A percentile compares a stretch with the other conserved stretches of the same genome.
Conservation (phyloP, 2,113 vertebrate species). For the Dascyllus trimaculatus region DNA sequence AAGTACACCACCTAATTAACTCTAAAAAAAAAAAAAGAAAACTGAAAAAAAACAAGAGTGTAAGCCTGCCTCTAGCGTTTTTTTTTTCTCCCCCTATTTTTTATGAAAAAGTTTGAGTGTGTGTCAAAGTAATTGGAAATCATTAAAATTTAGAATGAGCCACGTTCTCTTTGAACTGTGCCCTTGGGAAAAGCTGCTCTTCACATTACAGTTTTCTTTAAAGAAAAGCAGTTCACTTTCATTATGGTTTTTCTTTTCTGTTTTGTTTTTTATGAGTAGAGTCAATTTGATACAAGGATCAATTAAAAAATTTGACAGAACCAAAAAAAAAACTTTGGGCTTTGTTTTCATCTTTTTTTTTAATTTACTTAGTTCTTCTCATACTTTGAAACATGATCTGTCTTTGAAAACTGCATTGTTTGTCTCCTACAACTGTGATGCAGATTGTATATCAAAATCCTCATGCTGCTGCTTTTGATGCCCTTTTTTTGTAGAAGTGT, state of each 20-base stretch:
- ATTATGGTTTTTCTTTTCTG: conserved; percentile 8
- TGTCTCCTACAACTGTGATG: background rate
- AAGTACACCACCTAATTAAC: conserved; percentile 65
- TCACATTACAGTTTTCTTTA: conserved; percentile 38
- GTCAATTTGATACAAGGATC: conserved; percentile 22
- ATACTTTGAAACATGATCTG: background rate
- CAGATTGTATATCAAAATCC: background rate
- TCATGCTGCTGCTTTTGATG: background rate
- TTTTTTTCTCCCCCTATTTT: conserved; percentile 55
- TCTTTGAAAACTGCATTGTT: background rate
- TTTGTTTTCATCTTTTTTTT: background rate
- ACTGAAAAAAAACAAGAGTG: conserved; percentile 29
- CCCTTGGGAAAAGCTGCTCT: conserved; percentile 52
- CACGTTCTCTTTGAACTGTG: conserved; percentile 64
- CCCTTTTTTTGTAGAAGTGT: background rate
- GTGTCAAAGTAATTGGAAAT: conserved; percentile 75
- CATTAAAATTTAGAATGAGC: conserved; percentile 66
- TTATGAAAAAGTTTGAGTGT: conserved; percentile 66
- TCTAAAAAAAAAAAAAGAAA: conserved; percentile 18
- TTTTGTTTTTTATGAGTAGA: background rate
- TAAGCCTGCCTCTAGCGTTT: conserved; percentile 50
- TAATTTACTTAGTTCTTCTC: background rate
- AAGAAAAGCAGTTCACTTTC: conserved; percentile 27
- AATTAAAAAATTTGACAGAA: conserved; percentile 8
- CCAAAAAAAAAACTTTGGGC: background rate